Conservation (phyloP, 2,888 invertebrate species). For the Microchrysa polita region DNA sequence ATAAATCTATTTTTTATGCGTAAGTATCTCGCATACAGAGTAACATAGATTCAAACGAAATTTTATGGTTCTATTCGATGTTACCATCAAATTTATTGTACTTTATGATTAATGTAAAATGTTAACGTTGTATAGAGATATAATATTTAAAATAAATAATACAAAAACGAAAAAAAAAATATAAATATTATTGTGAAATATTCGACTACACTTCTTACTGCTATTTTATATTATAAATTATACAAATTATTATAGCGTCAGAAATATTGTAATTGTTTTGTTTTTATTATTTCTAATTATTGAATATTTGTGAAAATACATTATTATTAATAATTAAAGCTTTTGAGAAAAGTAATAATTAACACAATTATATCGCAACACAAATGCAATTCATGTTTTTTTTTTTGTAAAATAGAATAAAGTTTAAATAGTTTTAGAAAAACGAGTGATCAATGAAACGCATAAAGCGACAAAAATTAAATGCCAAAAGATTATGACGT, state of each 20-base stretch:
- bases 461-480: not conserved
- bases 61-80: conserved; percentile 11
- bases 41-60: not conserved
- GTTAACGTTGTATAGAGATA: conserved; percentile 16
- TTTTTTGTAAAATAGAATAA: conserved; percentile 7
- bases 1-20: not conserved
- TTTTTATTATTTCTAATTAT: conserved; percentile 24
- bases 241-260: not conserved
- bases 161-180: not conserved
- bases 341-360: not conserved
- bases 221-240: conserved; percentile 3
- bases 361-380: not conserved
- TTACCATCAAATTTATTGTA: conserved; percentile 32
- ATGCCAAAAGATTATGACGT: conserved; percentile 28
- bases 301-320: not conserved
- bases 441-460: not conserved
- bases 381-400: no score
- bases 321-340: not conserved
- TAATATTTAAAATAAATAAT: not conserved
- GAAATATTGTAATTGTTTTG: conserved; percentile 14
- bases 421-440: not conserved
- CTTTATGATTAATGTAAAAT: conserved; percentile 13
- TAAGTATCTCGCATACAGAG: not conserved
- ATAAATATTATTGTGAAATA: not conserved
- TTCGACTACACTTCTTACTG: not conserved